Base-by-base conservation (phyloP, 2,888 invertebrate genomes). In the Baccha elongata region DNA sequence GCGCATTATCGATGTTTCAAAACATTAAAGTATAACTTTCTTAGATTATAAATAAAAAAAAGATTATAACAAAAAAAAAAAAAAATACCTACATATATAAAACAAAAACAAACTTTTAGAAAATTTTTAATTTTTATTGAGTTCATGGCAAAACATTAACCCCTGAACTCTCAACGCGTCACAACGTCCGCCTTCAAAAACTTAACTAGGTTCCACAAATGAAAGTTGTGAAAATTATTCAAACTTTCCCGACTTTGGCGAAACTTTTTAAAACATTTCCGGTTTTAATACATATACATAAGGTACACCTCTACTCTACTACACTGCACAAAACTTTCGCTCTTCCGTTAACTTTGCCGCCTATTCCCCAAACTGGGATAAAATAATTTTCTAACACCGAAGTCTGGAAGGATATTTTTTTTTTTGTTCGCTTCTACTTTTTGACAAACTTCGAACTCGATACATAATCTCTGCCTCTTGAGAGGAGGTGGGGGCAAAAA, bases 221-320 rank as follows among this genome's bases (percentile, higher is more conserved):
- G 84, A 84, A 84, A 84, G 79, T 84, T 84, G 78, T 83, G 84
- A 79, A 84, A 84, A 84, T 84, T 84, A 84, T 84, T 84, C 84
- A 84, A 84, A 84, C 84, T 84, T 84, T 84, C 73, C 84, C 84
- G 84, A 84, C 84, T 84, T 84, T 78, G 79, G 73, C 73, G 79
- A 79, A 84, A 84, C 79, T 84, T 84, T 84, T 84, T 74, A 79
- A 79, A 79, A 84, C 79, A 84, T 79, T 84, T 84, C 84, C 84
- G 79, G 84, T 79, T 79, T 79, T 74, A 79, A 69, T 84, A 84
- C 84, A 79, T 76, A 78, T 55, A 83, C 76, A 84, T 79, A 73
- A 68, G 73, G 69, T 62, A 84, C 72, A 79, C 73, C 79, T 84
- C 67, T 73, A 69, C 44, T n/a, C n/a, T n/a, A 35, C 19, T 42